phyloP scores from a whole-genome alignment of 1,140 invertebrate genomes.

The Euglossa dilemma region DNA sequence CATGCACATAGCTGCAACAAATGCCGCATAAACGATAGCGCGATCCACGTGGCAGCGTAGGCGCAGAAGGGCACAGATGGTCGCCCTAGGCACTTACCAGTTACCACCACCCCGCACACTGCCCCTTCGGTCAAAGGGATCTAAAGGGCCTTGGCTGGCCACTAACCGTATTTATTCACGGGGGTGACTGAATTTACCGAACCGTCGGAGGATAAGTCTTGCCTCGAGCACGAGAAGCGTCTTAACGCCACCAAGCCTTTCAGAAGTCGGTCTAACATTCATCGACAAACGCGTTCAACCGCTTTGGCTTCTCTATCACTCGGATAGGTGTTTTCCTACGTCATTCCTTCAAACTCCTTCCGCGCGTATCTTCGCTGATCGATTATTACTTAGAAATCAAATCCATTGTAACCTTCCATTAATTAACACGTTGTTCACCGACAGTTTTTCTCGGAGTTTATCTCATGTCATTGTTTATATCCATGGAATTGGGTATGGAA shows the following conservation, averaged over 20 bases:
- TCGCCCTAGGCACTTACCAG: constrained; percentile 81
- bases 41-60: constrained; percentile 79
- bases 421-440: too few relatives aligned
- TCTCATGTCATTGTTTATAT: too few relatives aligned
- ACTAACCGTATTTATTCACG: constrained; percentile 82
- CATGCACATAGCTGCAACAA: constrained; percentile 78
- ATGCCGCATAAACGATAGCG: constrained; percentile 80
- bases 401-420: too few relatives aligned
- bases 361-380: background rate
- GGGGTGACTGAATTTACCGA: constrained; percentile 76
- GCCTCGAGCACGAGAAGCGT: constrained; percentile 50
- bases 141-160: constrained; percentile 77
- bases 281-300: constrained; percentile 15
- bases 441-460: too few relatives aligned
- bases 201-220: constrained; percentile 72
- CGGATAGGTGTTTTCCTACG: background rate
- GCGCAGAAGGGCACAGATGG: constrained; percentile 81
- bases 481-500: too few relatives aligned
- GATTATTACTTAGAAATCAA: too few relatives aligned
- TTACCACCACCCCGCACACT: constrained; percentile 77
- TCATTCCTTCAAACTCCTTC: background rate
- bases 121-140: constrained; percentile 78
- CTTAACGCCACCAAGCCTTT: constrained; percentile 55
- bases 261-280: constrained; percentile 51
- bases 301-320: background rate